These are phyloP conservation scores for Lepidonotus clava DNA, from an alignment of 2,888 invertebrate genomes.

Conservation along the genomic window DNA sequence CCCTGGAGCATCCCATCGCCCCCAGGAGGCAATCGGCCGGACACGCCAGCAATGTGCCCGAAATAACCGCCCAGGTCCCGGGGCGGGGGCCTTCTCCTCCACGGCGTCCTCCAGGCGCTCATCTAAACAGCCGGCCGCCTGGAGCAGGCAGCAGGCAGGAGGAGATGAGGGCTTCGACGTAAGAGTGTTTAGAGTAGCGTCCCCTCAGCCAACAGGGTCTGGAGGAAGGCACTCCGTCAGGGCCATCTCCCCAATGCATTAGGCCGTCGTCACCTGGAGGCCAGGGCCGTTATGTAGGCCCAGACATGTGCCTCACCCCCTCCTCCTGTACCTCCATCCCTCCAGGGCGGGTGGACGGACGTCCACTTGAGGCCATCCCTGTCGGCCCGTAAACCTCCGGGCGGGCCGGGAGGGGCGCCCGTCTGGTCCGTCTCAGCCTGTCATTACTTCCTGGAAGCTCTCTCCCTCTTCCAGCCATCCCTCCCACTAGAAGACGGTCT, in stretches of 20 bases:
- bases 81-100: too few species aligned
- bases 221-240: background rate
- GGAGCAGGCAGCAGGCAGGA: too few species aligned
- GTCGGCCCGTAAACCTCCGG: conserved; percentile 16
- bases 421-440: background rate
- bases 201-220: background rate
- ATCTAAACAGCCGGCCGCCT: too few species aligned
- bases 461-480: background rate
- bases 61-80: too few species aligned
- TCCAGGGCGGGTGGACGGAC: too few species aligned
- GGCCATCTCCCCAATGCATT: background rate
- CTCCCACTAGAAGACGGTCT: background rate
- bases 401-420: background rate
- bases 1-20: too few species aligned
- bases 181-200: background rate
- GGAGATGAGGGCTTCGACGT: too few species aligned
- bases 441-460: background rate
- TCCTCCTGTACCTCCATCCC: too few species aligned
- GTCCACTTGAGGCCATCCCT: background rate
- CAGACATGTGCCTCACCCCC: background rate
- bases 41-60: too few species aligned
- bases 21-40: too few species aligned
- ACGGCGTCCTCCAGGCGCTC: too few species aligned
- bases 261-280: conserved; percentile 14
- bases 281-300: background rate